Conservation (phyloP, 2,888 invertebrate genomes). For the Eupithecia vulgata region DNA sequence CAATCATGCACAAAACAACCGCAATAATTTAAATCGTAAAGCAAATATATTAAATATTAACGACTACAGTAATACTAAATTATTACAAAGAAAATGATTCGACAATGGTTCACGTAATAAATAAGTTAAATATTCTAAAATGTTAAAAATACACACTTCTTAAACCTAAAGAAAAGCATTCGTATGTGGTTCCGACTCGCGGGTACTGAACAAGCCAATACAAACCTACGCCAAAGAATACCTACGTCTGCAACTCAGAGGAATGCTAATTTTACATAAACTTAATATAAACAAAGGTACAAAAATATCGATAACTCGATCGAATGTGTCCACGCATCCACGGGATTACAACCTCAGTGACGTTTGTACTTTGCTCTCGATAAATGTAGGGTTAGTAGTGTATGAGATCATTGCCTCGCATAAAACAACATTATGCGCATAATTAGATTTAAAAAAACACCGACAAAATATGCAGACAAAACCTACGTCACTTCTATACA, state of each 20-base stretch:
- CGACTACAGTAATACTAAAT: conserved; percentile 80
- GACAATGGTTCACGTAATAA: conserved; percentile 82
- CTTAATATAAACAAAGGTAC: conserved; percentile 78
- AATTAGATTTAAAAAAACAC: conserved; percentile 70
- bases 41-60: conserved; percentile 84
- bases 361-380: conserved; percentile 81
- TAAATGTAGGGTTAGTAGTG: conserved; percentile 74
- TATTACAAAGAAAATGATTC: conserved; percentile 82
- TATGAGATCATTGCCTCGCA: conserved; percentile 83
- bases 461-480: conserved; percentile 81
- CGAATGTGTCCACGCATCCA: conserved; percentile 49
- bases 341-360: conserved; percentile 52
- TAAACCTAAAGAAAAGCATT: conserved; percentile 83
- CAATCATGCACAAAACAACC: conserved; percentile 74
- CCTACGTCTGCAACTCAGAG: conserved; percentile 62
- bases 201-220: conserved; percentile 68
- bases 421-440: conserved; percentile 72
- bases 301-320: conserved; percentile 74
- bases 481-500: conserved; percentile 68
- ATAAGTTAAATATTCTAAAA: conserved; percentile 85
- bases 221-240: conserved; percentile 49
- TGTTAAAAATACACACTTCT: conserved; percentile 83
- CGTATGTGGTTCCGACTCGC: conserved; percentile 58
- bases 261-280: conserved; percentile 76
- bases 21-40: conserved; percentile 78